A percentile compares a stretch with the other conserved stretches of the same genome.
Evolutionary conservation across 2,797 vertebrate genomes (phyloP).

Genomic region (Diplodus sargus): DNA sequence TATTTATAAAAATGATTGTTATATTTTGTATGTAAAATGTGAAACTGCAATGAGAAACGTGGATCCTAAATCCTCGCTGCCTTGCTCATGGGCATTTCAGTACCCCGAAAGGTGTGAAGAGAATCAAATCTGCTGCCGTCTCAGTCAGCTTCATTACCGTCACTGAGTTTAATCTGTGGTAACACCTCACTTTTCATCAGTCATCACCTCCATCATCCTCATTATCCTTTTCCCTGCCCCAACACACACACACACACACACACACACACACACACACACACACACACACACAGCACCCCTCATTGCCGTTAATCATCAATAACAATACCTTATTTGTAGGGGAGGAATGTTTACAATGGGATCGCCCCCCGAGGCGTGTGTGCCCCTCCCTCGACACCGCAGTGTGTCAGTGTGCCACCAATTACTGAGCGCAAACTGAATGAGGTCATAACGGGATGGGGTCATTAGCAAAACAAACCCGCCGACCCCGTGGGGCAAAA

Average conservation of each 20-base stretch:
- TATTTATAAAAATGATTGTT: too few relatives aligned
- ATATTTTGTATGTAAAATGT: too few relatives aligned
- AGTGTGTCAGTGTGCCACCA: constrained; percentile 78
- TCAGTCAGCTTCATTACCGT: neutral
- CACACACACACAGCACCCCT: constrained; percentile 23
- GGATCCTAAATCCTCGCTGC: neutral
- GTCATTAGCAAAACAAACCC: constrained; percentile 83
- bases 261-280: constrained; percentile 37
- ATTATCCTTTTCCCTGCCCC: constrained; percentile 39
- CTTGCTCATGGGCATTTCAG: neutral
- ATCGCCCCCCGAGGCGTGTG: constrained; percentile 42
- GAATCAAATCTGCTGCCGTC: neutral
- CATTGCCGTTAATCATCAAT: constrained; percentile 74
- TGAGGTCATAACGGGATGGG: constrained; percentile 81
- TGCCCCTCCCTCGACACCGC: constrained; percentile 69
- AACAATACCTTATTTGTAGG: constrained; percentile 82
- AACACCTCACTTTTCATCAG: constrained; percentile 31
- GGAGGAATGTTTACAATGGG: constrained; percentile 77
- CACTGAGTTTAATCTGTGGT: constrained; percentile 24
- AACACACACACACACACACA: neutral
- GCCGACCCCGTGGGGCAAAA: constrained; percentile 59
- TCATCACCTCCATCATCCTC: constrained; percentile 51
- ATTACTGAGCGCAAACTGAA: constrained; percentile 77
- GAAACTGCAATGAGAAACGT: neutral
- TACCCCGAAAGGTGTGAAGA: neutral